These are phyloP conservation scores for Chlamydotis undulata DNA, from an alignment of 2,113 vertebrate genomes.

Conservation along the genomic window DNA sequence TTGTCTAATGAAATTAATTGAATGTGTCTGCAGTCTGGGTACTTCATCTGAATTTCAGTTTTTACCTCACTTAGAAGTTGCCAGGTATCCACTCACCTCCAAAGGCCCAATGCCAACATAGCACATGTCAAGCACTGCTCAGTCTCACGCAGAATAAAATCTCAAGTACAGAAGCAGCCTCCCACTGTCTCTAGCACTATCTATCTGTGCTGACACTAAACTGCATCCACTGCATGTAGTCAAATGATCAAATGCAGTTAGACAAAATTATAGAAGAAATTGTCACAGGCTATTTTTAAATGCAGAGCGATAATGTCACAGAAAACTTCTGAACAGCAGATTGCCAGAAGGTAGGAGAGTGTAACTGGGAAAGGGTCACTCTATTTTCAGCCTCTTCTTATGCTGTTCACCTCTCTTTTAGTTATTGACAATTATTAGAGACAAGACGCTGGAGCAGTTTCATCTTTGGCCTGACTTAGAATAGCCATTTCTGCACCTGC, in stretches of 20 bases:
- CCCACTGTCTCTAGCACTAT: not conserved
- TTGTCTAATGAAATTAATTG: slow-evolving; percentile 66
- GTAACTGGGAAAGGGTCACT: not conserved
- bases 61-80: not conserved
- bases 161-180: not conserved
- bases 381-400: not conserved
- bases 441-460: not conserved
- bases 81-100: not conserved
- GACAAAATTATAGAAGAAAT: not conserved
- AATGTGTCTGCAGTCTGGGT: slow-evolving; percentile 8
- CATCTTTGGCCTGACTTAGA: not conserved
- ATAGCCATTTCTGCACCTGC: not conserved
- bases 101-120: not conserved
- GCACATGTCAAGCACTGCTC: rapidly evolving
- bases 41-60: slow-evolving; percentile 42
- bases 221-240: not conserved
- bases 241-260: not conserved
- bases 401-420: not conserved
- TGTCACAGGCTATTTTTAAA: not conserved
- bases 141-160: not conserved
- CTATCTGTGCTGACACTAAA: not conserved
- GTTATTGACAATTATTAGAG: not conserved
- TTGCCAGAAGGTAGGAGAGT: not conserved
- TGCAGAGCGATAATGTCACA: rapidly evolving
- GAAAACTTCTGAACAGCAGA: not conserved